Percentiles rank a stretch among this genome's conserved stretches.
These are phyloP conservation scores for Globia sparganii DNA, from an alignment of 2,888 invertebrate genomes.

Conservation along the genomic window DNA sequence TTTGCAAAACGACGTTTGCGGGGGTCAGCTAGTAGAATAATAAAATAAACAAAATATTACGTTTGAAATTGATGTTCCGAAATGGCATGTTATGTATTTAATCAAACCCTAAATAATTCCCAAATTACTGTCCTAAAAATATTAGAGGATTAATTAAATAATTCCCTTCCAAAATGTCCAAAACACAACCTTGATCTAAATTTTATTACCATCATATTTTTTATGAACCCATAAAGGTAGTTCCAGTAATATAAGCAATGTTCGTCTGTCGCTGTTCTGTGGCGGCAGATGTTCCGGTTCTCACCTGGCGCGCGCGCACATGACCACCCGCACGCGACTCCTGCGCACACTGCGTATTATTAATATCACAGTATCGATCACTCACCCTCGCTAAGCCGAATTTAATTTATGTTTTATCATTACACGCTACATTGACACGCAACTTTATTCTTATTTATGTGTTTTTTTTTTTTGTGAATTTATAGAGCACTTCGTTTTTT, in stretches of 20 bases:
- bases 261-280: constrained; percentile 43
- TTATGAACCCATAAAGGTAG: constrained; percentile 45
- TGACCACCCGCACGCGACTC: constrained; percentile 78
- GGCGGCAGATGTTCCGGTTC: constrained; percentile 83
- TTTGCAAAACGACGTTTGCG: too few species aligned
- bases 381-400: constrained; percentile 70
- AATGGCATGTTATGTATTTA: background rate
- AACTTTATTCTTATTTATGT: constrained; percentile 64
- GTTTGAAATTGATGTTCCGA: background rate
- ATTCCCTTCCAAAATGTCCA: background rate
- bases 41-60: background rate
- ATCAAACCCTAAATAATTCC: background rate
- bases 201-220: constrained; percentile 37
- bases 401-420: constrained; percentile 74
- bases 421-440: constrained; percentile 70
- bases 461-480: constrained; percentile 39
- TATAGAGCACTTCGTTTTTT: background rate
- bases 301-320: constrained; percentile 81
- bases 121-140: background rate
- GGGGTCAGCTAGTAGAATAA: too few species aligned
- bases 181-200: constrained; percentile 3
- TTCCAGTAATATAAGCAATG: constrained; percentile 60
- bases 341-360: constrained; percentile 63
- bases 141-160: background rate
- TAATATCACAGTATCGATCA: constrained; percentile 67